These are phyloP conservation scores for Stictocephala bisonia DNA, from an alignment of 2,888 invertebrate species.

Conservation along the genomic window DNA sequence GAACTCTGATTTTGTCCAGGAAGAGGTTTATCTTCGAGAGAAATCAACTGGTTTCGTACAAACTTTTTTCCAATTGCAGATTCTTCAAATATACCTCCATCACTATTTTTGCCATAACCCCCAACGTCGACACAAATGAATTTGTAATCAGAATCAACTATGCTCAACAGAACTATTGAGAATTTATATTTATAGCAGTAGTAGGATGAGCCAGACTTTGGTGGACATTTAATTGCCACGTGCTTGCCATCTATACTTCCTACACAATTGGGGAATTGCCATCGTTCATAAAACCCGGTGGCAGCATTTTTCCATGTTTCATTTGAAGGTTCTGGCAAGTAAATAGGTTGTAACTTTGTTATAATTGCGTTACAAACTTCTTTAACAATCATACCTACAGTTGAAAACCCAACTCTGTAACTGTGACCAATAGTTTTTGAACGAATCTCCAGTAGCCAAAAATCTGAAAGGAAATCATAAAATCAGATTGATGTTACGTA, in stretches of 20 bases:
- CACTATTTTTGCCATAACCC: constrained; percentile 49
- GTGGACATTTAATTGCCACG: constrained; percentile 47
- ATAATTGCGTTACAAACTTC: constrained; percentile 61
- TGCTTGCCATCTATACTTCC: constrained; percentile 53
- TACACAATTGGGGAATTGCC: constrained; percentile 54
- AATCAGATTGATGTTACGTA: too few species aligned
- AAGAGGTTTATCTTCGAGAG: constrained; percentile 53
- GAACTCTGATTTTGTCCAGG: constrained; percentile 49
- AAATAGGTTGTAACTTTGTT: constrained; percentile 55
- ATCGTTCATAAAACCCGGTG: constrained; percentile 49
- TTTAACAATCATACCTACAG: constrained; percentile 60
- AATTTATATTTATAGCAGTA: constrained; percentile 49
- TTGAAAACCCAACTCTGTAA: constrained; percentile 61
- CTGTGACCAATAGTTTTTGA: constrained; percentile 60
- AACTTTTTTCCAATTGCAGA: constrained; percentile 53
- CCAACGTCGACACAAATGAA: constrained; percentile 50
- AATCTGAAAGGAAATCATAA: constrained; percentile 55
- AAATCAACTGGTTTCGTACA: constrained; percentile 50
- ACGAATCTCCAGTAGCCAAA: constrained; percentile 59
- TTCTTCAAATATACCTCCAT: constrained; percentile 50
- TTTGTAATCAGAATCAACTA: constrained; percentile 51
- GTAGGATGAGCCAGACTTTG: constrained; percentile 46
- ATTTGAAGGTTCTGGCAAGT: constrained; percentile 45
- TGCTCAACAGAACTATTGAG: constrained; percentile 49
- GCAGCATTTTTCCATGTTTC: constrained; percentile 49